Base-by-base conservation (phyloP, 2,888 invertebrate genomes). In the Odontothrips loti region DNA sequence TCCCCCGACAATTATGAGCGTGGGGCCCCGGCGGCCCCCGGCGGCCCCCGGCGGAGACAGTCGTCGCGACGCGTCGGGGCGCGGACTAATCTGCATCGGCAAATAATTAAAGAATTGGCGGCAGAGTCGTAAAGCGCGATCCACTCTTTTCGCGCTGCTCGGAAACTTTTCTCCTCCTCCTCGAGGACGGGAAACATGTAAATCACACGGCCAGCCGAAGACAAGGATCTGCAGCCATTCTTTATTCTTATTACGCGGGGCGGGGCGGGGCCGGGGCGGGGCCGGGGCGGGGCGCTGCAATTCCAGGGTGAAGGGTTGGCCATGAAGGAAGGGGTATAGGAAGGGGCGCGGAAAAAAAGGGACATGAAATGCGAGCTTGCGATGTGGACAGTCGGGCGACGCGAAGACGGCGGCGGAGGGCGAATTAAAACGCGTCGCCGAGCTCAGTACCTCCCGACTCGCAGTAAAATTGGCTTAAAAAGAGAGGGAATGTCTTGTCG, bases 41-140 rank as follows among this genome's bases (percentile, higher is more conserved):
- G 34, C 34, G 34, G 34, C 34, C 34, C 34, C 34, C 34, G 34
- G 6, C 34, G 6, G n/a, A n/a, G n/a, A n/a, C n/a, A 43, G 34
- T 43, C 34, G 34, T 43, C 34, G 34, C 34, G 34, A 43, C 34
- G 34, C 34, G 34, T 43, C 34, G 34, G 34, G 34, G 20, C 58
- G 58, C n/a, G n/a, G 58, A 58, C 58, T 58, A 68, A 75, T 75
- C 68, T 68, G 68, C 68, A 68, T 68, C 27, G 68, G 68, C 68
- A 27, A 75, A 75, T 75, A 75, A 75, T 75, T 75, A 75, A 75
- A 75, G 68, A 75, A 23, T n/a, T 10, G 58, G 34, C 17, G 58
- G n/a, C 68, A 27, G 27, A 75, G 23, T 75, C 68, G 68, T 75
- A 75, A 75, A 75, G 23, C 23, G 23, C 23, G 58, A 20, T 58